A percentile compares a stretch with the other conserved stretches of the same genome.
Conservation (phyloP, 2,888 invertebrate species). For the Salpingus planirostris region DNA sequence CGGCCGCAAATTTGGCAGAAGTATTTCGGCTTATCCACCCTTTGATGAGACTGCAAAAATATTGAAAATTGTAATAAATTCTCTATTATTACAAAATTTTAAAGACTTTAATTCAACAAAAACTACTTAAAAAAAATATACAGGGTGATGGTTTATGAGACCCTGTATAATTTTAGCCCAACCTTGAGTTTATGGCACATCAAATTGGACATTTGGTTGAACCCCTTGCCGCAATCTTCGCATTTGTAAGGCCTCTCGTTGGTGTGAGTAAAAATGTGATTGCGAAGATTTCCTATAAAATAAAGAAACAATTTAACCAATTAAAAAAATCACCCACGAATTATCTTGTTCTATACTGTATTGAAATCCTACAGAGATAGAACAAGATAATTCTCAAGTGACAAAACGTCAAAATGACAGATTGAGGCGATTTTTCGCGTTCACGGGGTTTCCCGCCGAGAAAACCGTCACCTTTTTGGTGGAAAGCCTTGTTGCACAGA, state of each 20-base stretch:
- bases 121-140: no score
- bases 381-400: neutral
- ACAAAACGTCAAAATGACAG: conserved; percentile 10
- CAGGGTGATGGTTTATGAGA: no score
- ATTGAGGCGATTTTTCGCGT: no score
- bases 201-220: conserved; percentile 73
- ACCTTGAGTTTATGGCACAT: conserved; percentile 70
- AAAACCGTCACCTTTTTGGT: conserved; percentile 81
- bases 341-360: no score
- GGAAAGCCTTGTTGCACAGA: conserved; percentile 68
- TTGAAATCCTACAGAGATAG: no score
- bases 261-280: conserved; percentile 70
- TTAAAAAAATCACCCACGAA: no score
- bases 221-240: conserved; percentile 63
- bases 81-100: neutral
- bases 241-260: conserved; percentile 72
- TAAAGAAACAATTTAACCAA: no score
- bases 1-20: conserved; percentile 47
- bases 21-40: conserved; percentile 46
- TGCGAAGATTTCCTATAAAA: conserved; percentile 57
- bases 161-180: no score
- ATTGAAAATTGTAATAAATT: no score
- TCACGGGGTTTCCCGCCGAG: no score
- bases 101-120: neutral
- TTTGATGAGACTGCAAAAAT: conserved; percentile 47